phyloP scores from a whole-genome alignment of 2,888 invertebrate genomes.

The Cryptocephalus moraei region DNA sequence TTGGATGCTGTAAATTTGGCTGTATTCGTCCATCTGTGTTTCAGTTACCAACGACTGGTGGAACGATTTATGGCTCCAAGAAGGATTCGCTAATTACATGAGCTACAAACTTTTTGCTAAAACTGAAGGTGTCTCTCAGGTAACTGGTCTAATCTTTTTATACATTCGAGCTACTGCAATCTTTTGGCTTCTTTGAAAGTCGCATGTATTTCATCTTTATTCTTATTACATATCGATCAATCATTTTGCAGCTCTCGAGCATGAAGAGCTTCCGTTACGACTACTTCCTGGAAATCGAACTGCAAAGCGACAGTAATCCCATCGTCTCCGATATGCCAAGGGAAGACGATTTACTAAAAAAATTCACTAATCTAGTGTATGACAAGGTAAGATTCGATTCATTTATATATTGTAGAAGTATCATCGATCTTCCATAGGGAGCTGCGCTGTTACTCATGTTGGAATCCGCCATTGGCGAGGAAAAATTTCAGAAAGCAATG shows the following conservation, averaged over 20 bases:
- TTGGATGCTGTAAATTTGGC: not conserved
- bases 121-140: conserved; percentile 2
- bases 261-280: conserved; percentile 8
- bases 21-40: conserved; percentile 4
- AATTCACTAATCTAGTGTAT: conserved; percentile 13
- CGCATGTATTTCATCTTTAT: not conserved
- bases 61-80: conserved; percentile 27
- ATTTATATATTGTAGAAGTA: not conserved
- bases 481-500: conserved; percentile 58
- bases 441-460: conserved; percentile 75
- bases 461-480: conserved; percentile 63
- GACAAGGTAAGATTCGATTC: conserved; percentile 10
- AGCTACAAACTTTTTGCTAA: conserved; percentile 14
- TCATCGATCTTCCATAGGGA: conserved; percentile 44
- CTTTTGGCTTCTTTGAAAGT: not conserved
- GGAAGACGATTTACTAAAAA: conserved; percentile 6
- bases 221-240: not conserved
- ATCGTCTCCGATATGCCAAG: conserved; percentile 9
- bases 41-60: conserved; percentile 26
- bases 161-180: not conserved
- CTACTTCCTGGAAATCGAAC: conserved; percentile 10
- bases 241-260: conserved; percentile 6
- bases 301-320: conserved; percentile 2
- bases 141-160: not conserved
- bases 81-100: conserved; percentile 24